A percentile compares a stretch with the other conserved stretches of the same genome.
Evolutionary conservation across 2,797 vertebrate genomes (phyloP).

Genomic region (Aplochiton taeniatus): DNA sequence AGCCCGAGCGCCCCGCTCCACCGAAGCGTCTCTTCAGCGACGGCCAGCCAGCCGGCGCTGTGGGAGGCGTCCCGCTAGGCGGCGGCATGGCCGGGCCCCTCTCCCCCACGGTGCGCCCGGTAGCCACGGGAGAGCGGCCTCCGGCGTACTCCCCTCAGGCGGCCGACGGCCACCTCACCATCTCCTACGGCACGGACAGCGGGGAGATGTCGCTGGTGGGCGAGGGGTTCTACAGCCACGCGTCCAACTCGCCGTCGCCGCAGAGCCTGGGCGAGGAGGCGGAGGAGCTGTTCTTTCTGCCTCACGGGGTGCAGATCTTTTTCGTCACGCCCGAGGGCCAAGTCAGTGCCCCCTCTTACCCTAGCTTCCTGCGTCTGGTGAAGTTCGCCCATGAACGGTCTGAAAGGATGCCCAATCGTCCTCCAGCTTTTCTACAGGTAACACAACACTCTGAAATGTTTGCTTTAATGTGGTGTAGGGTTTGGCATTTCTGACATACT

Average conservation of each 20-base stretch:
- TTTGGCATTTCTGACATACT: not conserved
- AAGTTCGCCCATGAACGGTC: constrained; percentile 83
- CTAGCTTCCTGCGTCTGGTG: constrained; percentile 92
- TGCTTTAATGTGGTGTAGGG: not conserved
- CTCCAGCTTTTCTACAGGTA: constrained; percentile 96
- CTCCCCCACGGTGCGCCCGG: constrained; percentile 41
- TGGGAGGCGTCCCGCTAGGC: constrained; percentile 32
- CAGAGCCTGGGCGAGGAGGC: constrained; percentile 86
- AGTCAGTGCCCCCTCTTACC: constrained; percentile 96
- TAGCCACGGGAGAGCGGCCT: constrained; percentile 75
- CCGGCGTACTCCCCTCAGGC: constrained; percentile 92
- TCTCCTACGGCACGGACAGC: constrained; percentile 90
- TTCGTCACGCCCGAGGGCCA: constrained; percentile 93
- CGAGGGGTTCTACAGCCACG: constrained; percentile 85
- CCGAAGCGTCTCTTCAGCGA: constrained; percentile 47
- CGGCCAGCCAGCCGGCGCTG: constrained; percentile 46
- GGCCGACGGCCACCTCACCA: constrained; percentile 87
- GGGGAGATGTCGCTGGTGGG: constrained; percentile 89
- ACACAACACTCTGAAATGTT: constrained; percentile 13
- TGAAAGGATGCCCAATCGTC: constrained; percentile 73
- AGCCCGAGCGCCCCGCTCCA: constrained; percentile 64
- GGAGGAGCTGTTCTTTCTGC: constrained; percentile 88
- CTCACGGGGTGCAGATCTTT: constrained; percentile 94
- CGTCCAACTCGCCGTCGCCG: constrained; percentile 75
- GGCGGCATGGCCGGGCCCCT: constrained; percentile 28